Base-by-base conservation (phyloP, 1,140 invertebrate genomes). In the Bombyx mandarina region DNA sequence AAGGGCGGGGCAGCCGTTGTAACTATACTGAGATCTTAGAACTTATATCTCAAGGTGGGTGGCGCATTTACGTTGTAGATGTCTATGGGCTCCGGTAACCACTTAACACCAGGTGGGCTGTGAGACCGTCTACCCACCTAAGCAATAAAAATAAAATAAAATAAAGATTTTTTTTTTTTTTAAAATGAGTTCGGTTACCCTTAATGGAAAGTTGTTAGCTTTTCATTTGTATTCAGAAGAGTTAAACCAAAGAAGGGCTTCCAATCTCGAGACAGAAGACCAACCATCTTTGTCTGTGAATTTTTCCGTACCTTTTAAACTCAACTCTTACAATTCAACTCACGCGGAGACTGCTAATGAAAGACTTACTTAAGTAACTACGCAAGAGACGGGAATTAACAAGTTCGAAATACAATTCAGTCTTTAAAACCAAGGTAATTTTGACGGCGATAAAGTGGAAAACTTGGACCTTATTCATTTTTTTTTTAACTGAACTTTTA, bases 341-440 rank as follows among this genome's bases (percentile, higher is more conserved):
- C 83, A 83, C 83, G 83, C 76, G 76, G 67, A 64, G 66, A 71
- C 69, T 77, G 76, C 79, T 86, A 86, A 86, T 83, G 80, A 86
- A 86, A 83, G 79, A 76, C 82, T 81, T 70, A 73, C 79, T 86
- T 82, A 84, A 83, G 76, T 77, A 82, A 79, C 75, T 70, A 71
- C 69, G 69, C 73, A 61, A 65, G 61, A 77, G 82, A 73, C 74
- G 70, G 78, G 4, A 85, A 82, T 85, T 86, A 85, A 81, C 80
- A 86, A 85, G 65, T 85, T 82, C 69, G 57, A 76, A 86, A 86
- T 85, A 85, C 75, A 83, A 85, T 82, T 82, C 71, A 72, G 63
- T 67, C 69, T 66, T 73, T 74, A 77, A 35, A 78, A 73, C 67
- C 64, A 74, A 79, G 64, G 82, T 78, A 71, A 73, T 80, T 82